Evolutionary conservation across 2,113 vertebrate genomes (phyloP), one percentile per base, ranked within the genome.

Genomic region (Platichthys stellatus): DNA sequence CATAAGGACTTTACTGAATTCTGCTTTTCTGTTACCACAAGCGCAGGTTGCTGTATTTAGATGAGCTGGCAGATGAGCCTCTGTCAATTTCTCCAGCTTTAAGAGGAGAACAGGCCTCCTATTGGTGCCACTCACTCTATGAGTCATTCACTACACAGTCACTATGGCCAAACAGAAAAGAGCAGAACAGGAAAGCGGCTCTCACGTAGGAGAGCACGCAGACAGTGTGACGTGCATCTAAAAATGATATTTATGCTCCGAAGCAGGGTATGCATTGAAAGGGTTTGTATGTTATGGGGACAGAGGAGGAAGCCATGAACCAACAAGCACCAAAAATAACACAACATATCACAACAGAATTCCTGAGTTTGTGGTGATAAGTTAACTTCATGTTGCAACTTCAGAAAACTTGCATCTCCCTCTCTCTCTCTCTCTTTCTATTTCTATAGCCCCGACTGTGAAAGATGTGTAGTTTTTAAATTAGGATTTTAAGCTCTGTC

Each of bases 1-100:
- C 57, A 69, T 47, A 60, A 70, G 78, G 73, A 70, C 51, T 61
- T 78, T 82, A 82, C 79, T 80, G 82, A 66, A 85, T 83, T 81
- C 69, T 43, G 75, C 40, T 49, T 74, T 51, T 63, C 28, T 66
- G 75, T 78, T 64, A 74, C 70, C 72, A 72, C 58, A 51, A 81
- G 71, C 62, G 31, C 47, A 71, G 63, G 79, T 71, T 73, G 65
- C 84, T 87, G 82, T 78, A 63, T 82, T 80, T 80, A 80, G 73
- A 84, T 65, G 78, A 84, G 66, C 26, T 45, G 35, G 72, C 74
- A 80, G 72, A 86, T 58, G 75, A 83, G 66, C 26, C 43, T 21
- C 76, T 73, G 76, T 80, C 83, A 80, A 51, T 86, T 82, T 66
- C 63, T 76, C 69, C 66, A 57, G 79, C 70, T 59, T 15, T 49